Percentiles rank a stretch among this genome's conserved stretches.
Conservation (phyloP, 2,113 vertebrate species). For the Toxotes jaculatrix region DNA sequence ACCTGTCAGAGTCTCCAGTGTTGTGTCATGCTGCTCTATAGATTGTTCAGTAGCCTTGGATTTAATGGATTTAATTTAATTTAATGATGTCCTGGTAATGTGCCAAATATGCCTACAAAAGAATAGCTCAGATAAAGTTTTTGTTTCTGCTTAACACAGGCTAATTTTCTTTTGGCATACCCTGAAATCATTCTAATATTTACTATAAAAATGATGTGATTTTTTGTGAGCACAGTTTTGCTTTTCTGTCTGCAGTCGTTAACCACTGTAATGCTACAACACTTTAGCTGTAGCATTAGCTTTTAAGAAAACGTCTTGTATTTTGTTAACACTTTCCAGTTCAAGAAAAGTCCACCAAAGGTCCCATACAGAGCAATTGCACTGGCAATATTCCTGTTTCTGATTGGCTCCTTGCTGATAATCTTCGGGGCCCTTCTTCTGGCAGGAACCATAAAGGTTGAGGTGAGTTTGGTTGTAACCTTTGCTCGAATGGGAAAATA, state of each 20-base stretch:
- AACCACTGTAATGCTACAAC: neutral
- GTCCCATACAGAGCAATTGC: conserved; percentile 96
- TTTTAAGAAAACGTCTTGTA: neutral
- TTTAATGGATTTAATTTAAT: conserved; percentile 17
- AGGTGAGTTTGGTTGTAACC: conserved; percentile 83
- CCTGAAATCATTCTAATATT: neutral
- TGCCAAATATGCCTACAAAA: neutral
- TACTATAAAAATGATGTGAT: neutral
- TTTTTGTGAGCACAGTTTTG: neutral
- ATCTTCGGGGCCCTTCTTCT: conserved; percentile 92
- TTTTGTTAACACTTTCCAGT: conserved; percentile 79
- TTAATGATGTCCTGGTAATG: conserved; percentile 11
- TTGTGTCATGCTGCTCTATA: neutral
- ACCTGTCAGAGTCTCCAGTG: neutral
- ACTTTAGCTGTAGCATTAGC: neutral
- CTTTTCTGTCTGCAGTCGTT: neutral
- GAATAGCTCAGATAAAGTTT: neutral
- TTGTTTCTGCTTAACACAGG: neutral
- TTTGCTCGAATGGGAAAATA: neutral
- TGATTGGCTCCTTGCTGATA: conserved; percentile 94
- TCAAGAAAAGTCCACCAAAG: conserved; percentile 95
- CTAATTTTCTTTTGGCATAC: neutral
- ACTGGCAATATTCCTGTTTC: conserved; percentile 91
- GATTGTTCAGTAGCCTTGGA: neutral
- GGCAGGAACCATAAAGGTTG: conserved; percentile 90